A percentile compares a stretch with the other conserved stretches of the same genome.
Evolutionary conservation across 2,888 invertebrate species (phyloP).

Genomic region (Cacoxenus indagator): DNA sequence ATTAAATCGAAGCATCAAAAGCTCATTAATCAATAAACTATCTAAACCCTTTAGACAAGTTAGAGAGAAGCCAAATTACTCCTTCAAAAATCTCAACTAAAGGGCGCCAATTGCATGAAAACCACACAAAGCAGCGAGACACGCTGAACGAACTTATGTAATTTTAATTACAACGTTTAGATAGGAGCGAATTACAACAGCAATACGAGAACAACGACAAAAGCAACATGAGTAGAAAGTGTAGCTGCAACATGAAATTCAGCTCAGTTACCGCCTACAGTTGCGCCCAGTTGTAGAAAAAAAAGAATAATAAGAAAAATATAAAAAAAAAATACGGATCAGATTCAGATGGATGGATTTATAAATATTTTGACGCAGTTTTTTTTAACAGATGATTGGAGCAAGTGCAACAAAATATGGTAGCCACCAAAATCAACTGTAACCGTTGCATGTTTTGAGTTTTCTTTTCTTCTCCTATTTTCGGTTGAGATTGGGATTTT

Average conservation of each 20-base stretch:
- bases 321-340: neutral
- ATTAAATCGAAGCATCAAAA: slow-evolving; percentile 21
- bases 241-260: neutral
- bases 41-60: neutral
- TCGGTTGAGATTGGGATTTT: slow-evolving; percentile 21
- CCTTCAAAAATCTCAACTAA: neutral
- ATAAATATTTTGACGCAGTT: slow-evolving; percentile 59
- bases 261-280: neutral
- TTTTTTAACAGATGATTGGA: neutral
- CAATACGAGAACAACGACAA: slow-evolving; percentile 19
- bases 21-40: slow-evolving; percentile 17
- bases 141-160: slow-evolving; percentile 12
- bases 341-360: slow-evolving; percentile 57
- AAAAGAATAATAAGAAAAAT: neutral
- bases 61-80: neutral
- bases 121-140: slow-evolving; percentile 14
- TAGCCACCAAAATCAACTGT: slow-evolving; percentile 1
- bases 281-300: neutral
- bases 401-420: neutral
- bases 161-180: slow-evolving; percentile 21
- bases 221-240: neutral
- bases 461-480: slow-evolving; percentile 5
- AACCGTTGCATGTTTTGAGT: neutral
- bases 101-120: slow-evolving; percentile 58
- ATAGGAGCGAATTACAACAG: neutral